phyloP scores from a whole-genome alignment of 2,888 invertebrate species.

The Dryadula phaetusa region DNA sequence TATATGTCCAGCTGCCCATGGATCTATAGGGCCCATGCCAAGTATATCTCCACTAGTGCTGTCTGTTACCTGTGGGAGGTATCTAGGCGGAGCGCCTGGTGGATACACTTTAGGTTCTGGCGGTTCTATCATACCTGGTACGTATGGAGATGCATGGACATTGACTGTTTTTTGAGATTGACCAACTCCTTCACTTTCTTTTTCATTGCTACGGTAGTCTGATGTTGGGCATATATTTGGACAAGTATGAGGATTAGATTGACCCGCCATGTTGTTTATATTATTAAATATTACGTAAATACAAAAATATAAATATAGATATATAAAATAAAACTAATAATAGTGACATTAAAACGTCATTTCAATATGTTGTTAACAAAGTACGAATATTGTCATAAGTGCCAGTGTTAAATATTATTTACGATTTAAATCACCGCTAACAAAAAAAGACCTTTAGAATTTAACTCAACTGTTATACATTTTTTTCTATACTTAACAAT shows the following conservation, averaged over 20 bases:
- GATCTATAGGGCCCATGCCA: conserved; percentile 80
- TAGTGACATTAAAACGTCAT: conserved; percentile 31
- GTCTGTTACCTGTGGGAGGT: conserved; percentile 73
- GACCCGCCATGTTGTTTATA: conserved; percentile 53
- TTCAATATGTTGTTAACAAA: neutral
- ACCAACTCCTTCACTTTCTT: conserved; percentile 53
- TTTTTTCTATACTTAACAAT: too few relatives aligned
- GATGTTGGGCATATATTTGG: conserved; percentile 65
- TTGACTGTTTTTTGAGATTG: conserved; percentile 46
- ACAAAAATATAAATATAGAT: conserved; percentile 11
- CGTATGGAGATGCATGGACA: conserved; percentile 56
- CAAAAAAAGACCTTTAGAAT: too few relatives aligned
- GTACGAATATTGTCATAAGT: neutral
- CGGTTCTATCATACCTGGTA: conserved; percentile 67
- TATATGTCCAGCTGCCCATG: conserved; percentile 90
- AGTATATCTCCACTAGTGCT: conserved; percentile 74
- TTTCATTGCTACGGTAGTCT: conserved; percentile 23
- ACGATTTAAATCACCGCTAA: too few relatives aligned
- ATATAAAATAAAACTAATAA: conserved; percentile 11
- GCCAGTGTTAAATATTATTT: conserved; percentile 22
- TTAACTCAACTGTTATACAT: too few relatives aligned
- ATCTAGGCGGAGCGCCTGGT: conserved; percentile 68
- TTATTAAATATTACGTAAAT: conserved; percentile 21
- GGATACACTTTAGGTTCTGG: conserved; percentile 63
- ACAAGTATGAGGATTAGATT: conserved; percentile 55